These are phyloP conservation scores for Halictus quadricinctus DNA, from an alignment of 2,888 invertebrate genomes.

Conservation along the genomic window DNA sequence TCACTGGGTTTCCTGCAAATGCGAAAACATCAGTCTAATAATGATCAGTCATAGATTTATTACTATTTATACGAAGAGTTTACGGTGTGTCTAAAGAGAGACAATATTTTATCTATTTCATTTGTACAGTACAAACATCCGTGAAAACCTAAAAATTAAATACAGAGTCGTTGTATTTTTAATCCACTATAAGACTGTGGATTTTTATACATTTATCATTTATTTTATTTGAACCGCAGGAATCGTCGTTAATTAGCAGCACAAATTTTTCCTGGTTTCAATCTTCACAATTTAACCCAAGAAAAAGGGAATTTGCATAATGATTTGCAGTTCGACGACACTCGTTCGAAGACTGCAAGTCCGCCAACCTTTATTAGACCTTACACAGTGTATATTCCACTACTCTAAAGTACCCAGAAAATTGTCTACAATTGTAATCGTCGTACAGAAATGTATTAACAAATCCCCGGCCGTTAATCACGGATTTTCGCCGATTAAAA, in stretches of 20 bases:
- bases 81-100: background rate
- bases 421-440: constrained; percentile 3
- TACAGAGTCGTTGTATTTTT: background rate
- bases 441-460: background rate
- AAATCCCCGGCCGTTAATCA: constrained; percentile 5
- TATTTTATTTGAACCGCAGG: background rate
- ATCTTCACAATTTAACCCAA: background rate
- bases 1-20: background rate
- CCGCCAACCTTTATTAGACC: background rate
- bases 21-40: background rate
- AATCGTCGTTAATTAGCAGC: background rate
- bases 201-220: too few relatives aligned
- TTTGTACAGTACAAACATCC: background rate
- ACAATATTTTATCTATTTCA: background rate
- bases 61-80: background rate
- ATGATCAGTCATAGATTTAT: background rate
- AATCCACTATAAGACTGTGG: background rate
- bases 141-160: too few relatives aligned
- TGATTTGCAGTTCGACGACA: background rate
- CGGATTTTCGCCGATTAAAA: background rate
- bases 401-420: background rate
- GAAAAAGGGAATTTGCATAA: background rate
- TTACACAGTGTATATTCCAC: background rate
- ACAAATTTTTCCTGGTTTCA: background rate
- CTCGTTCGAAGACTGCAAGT: background rate